Conservation (phyloP, 1,140 invertebrate genomes). For the Rhagoletis zephyria region DNA sequence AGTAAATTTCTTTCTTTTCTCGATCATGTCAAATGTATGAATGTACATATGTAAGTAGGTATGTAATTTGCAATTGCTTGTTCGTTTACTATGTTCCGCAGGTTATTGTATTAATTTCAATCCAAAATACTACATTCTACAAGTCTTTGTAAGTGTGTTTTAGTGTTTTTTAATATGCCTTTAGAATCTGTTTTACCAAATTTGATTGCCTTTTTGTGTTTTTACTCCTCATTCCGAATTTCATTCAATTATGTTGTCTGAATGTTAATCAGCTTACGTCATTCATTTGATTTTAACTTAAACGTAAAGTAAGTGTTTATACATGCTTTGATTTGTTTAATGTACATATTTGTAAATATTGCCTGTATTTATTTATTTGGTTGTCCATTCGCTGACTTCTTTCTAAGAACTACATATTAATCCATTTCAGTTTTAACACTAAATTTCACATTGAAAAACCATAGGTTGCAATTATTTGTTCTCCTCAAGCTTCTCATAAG, state of each 20-base stretch:
- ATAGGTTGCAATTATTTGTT: conserved; percentile 56
- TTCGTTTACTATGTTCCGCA: conserved; percentile 31
- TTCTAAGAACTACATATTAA: background rate
- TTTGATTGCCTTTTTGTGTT: conserved; percentile 23
- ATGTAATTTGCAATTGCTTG: conserved; percentile 42
- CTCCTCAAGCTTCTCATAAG: background rate
- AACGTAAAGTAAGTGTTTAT: background rate
- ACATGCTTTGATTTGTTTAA: background rate
- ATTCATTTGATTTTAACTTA: background rate
- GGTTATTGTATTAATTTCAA: background rate
- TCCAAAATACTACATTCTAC: conserved; percentile 38
- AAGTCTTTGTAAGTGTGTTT: conserved; percentile 41
- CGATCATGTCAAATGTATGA: background rate
- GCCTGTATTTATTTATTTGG: conserved; percentile 52
- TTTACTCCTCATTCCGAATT: background rate
- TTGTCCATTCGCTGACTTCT: conserved; percentile 13
- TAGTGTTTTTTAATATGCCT: conserved; percentile 21
- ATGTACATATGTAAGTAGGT: background rate
- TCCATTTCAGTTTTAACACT: background rate
- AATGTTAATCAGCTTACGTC: background rate
- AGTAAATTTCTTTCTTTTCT: conserved; percentile 7
- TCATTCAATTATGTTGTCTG: background rate
- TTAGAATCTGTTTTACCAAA: conserved; percentile 46
- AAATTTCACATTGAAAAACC: conserved; percentile 55
- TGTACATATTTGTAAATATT: conserved; percentile 33